A percentile compares a stretch with the other conserved stretches of the same genome.
Evolutionary conservation across 2,888 invertebrate species (phyloP).

Genomic region (Cynaeus angustus): DNA sequence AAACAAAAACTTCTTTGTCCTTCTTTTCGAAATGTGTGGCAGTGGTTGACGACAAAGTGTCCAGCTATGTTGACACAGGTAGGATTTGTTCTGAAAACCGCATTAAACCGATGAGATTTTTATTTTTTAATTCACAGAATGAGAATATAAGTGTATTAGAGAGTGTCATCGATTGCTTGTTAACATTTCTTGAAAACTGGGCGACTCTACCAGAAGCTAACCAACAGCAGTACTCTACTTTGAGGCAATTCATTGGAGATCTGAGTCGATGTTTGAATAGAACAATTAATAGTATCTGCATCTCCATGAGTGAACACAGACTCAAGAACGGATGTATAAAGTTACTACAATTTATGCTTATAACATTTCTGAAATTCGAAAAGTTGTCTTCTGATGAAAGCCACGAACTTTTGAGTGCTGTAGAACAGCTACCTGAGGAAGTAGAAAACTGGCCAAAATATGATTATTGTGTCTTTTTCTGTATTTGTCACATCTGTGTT

Average conservation of each 20-base stretch:
- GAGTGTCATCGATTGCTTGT: too few species aligned
- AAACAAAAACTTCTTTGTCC: not conserved
- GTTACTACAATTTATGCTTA: constrained; percentile 15
- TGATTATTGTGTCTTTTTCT: constrained; percentile 14
- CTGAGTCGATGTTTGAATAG: too few species aligned
- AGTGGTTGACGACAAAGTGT: constrained; percentile 6
- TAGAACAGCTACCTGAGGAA: constrained; percentile 5
- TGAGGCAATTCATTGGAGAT: too few species aligned
- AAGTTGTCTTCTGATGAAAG: not conserved
- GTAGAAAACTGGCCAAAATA: constrained; percentile 14
- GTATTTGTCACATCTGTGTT: constrained; percentile 26
- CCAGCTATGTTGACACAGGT: not conserved
- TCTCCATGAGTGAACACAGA: not conserved
- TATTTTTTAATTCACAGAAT: too few species aligned
- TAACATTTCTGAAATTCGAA: constrained; percentile 7
- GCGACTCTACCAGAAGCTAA: too few species aligned
- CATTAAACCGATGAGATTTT: too few species aligned
- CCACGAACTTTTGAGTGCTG: not conserved
- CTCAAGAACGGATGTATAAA: not conserved
- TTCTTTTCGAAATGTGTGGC: constrained; percentile 8
- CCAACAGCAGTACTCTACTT: too few species aligned
- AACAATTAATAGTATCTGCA: too few species aligned
- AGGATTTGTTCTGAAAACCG: too few species aligned
- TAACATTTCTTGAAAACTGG: too few species aligned
- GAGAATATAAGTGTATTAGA: too few species aligned